Evolutionary conservation across 2,113 vertebrate species (phyloP).

Genomic region (Maccullochella peelii): DNA sequence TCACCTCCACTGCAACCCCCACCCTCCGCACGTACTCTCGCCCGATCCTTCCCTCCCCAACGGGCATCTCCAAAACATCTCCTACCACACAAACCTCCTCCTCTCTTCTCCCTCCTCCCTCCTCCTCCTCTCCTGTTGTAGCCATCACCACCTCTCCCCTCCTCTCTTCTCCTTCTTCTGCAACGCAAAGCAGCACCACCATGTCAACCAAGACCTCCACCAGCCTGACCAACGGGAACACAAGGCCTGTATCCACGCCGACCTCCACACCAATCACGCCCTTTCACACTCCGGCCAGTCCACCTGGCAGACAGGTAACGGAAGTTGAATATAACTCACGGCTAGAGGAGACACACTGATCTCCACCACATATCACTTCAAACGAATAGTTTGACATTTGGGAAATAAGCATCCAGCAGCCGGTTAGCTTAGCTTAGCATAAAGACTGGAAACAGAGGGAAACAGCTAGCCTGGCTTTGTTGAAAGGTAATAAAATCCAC

Average conservation of each 20-base stretch:
- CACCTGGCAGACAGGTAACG: constrained; percentile 81
- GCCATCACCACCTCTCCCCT: constrained; percentile 12
- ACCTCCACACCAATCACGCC: constrained; percentile 80
- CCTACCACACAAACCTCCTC: constrained; percentile 1
- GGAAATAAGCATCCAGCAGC: too few relatives aligned
- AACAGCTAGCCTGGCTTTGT: too few relatives aligned
- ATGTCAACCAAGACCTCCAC: constrained; percentile 58
- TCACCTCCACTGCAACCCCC: constrained; percentile 60
- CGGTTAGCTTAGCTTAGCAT: too few relatives aligned
- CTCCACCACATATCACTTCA: background rate
- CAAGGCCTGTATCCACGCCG: constrained; percentile 49
- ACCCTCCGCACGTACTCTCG: constrained; percentile 74
- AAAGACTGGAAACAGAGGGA: too few relatives aligned
- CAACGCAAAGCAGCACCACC: constrained; percentile 45
- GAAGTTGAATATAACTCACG: too few relatives aligned
- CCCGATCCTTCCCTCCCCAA: constrained; percentile 62
- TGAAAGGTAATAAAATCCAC: too few relatives aligned
- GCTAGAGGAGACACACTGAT: background rate
- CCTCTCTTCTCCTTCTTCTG: constrained; percentile 29
- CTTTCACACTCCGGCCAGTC: constrained; percentile 84
- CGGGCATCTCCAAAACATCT: constrained; percentile 44
- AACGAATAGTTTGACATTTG: background rate
- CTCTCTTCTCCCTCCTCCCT: background rate
- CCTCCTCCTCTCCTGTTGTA: constrained; percentile 1
- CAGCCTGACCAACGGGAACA: constrained; percentile 79